Conservation (phyloP, 2,888 invertebrate species). For the Apodemia duryi region DNA sequence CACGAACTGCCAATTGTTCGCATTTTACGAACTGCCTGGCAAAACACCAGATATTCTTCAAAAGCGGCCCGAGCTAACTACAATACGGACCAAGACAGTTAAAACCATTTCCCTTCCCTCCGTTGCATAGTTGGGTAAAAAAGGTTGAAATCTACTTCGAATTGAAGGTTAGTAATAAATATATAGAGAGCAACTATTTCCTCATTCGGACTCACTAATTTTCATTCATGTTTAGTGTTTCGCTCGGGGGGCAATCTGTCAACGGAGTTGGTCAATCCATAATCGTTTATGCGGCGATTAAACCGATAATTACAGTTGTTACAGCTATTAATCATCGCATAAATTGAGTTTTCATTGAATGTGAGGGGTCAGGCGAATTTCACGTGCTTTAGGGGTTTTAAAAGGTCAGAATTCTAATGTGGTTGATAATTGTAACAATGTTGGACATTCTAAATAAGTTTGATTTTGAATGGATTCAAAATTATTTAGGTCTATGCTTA, state of each 20-base stretch:
- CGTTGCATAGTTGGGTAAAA: no score
- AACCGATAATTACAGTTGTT: conserved; percentile 59
- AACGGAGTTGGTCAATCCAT: conserved; percentile 27
- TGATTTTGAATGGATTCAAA: no score
- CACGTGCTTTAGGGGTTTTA: conserved; percentile 11
- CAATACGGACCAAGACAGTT: no score
- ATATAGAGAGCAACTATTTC: conserved; percentile 1
- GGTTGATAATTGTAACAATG: neutral
- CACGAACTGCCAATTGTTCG: no score
- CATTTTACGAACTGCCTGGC: no score
- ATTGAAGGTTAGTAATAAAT: no score
- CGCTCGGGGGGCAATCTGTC: conserved; percentile 47
- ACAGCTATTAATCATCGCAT: conserved; percentile 52
- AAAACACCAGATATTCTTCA: no score
- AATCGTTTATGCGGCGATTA: conserved; percentile 51
- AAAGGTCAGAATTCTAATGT: neutral
- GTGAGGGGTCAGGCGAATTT: conserved; percentile 24
- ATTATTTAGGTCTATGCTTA: no score
- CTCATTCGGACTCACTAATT: conserved; percentile 7
- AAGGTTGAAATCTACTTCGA: no score
- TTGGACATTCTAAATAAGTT: neutral
- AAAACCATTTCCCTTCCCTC: no score
- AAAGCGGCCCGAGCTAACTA: no score
- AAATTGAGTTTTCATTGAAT: conserved; percentile 55
- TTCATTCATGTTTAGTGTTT: conserved; percentile 36